phyloP scores from a whole-genome alignment of 2,113 vertebrate genomes.

The Todiramphus chloris region DNA sequence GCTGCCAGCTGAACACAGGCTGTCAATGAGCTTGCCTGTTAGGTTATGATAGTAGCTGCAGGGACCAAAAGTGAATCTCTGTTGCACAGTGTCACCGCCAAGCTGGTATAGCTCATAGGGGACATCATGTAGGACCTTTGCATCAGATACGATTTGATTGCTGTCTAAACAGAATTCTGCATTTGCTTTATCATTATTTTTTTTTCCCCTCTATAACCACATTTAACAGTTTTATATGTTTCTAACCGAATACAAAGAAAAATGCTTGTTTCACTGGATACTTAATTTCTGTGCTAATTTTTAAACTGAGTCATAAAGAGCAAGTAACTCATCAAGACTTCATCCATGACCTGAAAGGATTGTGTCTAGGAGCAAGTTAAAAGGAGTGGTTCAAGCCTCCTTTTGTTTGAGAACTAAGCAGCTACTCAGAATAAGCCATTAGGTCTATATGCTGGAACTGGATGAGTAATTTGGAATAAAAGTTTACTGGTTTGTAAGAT shows the following conservation, averaged over 20 bases:
- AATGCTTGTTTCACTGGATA: not conserved
- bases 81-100: not conserved
- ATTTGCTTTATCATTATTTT: not conserved
- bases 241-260: not conserved
- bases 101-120: accelerated
- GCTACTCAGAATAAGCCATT: not conserved
- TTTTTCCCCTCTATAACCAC: not conserved
- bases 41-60: accelerated
- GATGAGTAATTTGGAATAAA: not conserved
- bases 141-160: not conserved
- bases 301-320: not conserved
- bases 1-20: not conserved
- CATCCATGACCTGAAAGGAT: not conserved
- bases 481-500: not conserved
- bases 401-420: not conserved
- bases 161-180: not conserved
- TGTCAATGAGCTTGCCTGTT: not conserved
- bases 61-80: not conserved
- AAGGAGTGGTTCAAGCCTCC: not conserved
- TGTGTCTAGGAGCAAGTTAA: not conserved
- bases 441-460: not conserved
- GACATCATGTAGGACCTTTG: not conserved
- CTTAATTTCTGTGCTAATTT: not conserved
- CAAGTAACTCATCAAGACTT: not conserved
- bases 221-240: not conserved